A percentile compares a stretch with the other conserved stretches of the same genome.
These are phyloP conservation scores for Morpho deidamia DNA, from an alignment of 2,888 invertebrate species.

Conservation along the genomic window DNA sequence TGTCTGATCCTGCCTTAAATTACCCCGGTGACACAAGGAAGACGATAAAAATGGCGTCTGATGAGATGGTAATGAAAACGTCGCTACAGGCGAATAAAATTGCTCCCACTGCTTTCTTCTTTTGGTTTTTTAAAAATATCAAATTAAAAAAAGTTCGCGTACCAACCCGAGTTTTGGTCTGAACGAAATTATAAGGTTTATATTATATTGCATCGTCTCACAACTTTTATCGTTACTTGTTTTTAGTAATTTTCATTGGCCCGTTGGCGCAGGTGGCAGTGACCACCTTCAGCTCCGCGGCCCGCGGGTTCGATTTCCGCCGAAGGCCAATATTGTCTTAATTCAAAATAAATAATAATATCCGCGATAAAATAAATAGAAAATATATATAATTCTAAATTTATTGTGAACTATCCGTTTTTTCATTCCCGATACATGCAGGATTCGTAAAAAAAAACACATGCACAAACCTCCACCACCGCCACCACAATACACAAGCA, in stretches of 20 bases:
- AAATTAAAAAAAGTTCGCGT: constrained; percentile 57
- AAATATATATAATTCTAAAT: too few relatives aligned
- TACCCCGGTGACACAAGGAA: constrained; percentile 33
- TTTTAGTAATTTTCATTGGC: constrained; percentile 47
- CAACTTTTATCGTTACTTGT: constrained; percentile 70
- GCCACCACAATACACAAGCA: too few relatives aligned
- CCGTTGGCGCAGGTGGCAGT: too few relatives aligned
- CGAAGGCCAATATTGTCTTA: too few relatives aligned
- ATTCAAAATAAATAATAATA: too few relatives aligned
- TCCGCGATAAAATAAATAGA: too few relatives aligned
- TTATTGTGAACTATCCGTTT: too few relatives aligned
- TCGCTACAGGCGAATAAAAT: constrained; percentile 46
- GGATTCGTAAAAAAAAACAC: too few relatives aligned
- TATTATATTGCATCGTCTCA: constrained; percentile 61
- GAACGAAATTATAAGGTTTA: constrained; percentile 63
- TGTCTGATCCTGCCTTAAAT: constrained; percentile 36
- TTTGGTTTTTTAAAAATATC: constrained; percentile 44
- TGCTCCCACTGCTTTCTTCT: constrained; percentile 50
- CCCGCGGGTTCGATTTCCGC: too few relatives aligned
- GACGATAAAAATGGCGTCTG: constrained; percentile 48
- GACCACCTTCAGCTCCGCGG: too few relatives aligned
- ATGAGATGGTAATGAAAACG: constrained; percentile 62
- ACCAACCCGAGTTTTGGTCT: constrained; percentile 42
- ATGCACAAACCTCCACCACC: too few relatives aligned
- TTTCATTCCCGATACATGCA: too few relatives aligned